Conservation (phyloP, 2,113 vertebrate species). For the Anoura caudifer region DNA sequence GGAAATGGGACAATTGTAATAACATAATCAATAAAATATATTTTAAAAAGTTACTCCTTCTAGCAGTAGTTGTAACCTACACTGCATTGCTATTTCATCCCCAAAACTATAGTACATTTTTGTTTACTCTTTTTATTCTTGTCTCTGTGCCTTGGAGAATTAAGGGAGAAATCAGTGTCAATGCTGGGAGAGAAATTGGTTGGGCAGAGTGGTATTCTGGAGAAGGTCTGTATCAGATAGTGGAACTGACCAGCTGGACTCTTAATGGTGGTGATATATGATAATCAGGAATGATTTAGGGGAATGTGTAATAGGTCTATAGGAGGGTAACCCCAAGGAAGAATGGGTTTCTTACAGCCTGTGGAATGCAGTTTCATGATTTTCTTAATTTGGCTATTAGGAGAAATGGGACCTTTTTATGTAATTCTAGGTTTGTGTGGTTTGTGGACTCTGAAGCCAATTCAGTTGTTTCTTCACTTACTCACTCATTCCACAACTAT, state of each 20-base stretch:
- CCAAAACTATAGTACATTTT: not conserved
- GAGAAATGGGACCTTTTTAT: not conserved
- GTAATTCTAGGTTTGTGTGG: not conserved
- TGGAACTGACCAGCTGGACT: not conserved
- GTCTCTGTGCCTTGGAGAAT: not conserved
- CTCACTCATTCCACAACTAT: not conserved
- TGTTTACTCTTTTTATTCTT: not conserved
- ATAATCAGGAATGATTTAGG: not conserved
- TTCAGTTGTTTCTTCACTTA: not conserved
- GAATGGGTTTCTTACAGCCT: not conserved
- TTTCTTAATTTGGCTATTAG: not conserved
- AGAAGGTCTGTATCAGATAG: not conserved
- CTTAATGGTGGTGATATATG: not conserved
- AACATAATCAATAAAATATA: no score
- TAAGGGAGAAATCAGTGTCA: not conserved
- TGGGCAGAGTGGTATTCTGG: not conserved
- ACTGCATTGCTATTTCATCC: not conserved
- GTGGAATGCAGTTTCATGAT: not conserved
- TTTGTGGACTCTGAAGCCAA: not conserved
- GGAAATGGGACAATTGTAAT: no score
- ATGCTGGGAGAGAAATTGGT: not conserved
- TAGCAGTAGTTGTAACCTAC: not conserved
- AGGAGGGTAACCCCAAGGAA: not conserved
- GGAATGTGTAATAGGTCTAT: not conserved
- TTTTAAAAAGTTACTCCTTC: no score